Percentiles rank a stretch among this genome's conserved stretches.
phyloP scores from a whole-genome alignment of 2,797 vertebrate species.

The Parauchenoglanis punctatus region DNA sequence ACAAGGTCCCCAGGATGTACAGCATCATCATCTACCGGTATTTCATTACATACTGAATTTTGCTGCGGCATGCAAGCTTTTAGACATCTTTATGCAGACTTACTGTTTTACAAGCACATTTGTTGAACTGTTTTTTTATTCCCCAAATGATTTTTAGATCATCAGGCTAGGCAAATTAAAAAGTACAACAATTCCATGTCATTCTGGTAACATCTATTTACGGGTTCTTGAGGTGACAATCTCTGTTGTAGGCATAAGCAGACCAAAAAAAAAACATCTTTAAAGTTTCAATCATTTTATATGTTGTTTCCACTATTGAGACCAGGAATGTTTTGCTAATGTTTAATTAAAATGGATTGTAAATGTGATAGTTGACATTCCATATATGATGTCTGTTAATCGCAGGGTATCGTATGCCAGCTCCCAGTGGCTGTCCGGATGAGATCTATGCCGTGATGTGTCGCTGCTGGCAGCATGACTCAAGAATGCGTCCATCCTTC shows the following conservation, averaged over 20 bases:
- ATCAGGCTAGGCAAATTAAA: background rate
- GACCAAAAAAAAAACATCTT: too few species aligned
- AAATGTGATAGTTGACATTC: background rate
- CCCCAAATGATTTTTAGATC: background rate
- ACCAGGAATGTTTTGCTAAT: background rate
- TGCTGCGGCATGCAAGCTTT: background rate
- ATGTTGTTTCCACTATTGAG: background rate
- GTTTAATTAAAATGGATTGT: background rate
- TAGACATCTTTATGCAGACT: background rate
- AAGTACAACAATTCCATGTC: background rate
- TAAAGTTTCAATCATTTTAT: background rate
- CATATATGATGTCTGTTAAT: constrained; percentile 34
- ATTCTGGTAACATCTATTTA: background rate
- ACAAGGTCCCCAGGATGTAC: constrained; percentile 70
- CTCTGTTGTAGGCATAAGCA: background rate
- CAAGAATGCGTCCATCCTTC: constrained; percentile 84
- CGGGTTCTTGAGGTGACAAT: background rate
- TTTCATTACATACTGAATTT: background rate
- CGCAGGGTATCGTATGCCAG: constrained; percentile 84
- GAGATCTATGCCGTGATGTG: constrained; percentile 87
- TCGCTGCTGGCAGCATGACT: constrained; percentile 89
- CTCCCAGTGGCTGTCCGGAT: constrained; percentile 81
- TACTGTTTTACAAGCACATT: background rate
- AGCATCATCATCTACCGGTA: constrained; percentile 75
- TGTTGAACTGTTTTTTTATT: background rate